phyloP scores from a whole-genome alignment of 2,113 vertebrate genomes.

The Erythrocebus patas region DNA sequence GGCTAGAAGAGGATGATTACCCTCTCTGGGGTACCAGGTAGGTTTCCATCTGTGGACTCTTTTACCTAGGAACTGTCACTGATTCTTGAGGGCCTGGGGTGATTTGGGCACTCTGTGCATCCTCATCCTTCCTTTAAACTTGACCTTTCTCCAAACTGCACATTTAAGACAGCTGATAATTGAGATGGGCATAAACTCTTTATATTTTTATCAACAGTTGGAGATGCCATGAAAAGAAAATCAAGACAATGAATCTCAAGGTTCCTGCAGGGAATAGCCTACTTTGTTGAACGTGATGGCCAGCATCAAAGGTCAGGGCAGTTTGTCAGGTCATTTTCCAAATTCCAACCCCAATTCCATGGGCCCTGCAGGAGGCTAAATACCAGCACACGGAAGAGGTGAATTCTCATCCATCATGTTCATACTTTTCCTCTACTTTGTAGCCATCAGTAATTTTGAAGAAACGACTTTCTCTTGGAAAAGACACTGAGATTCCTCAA shows the following conservation, averaged over 20 bases:
- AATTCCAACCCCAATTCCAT: neutral
- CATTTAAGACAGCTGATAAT: neutral
- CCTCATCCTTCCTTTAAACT: neutral
- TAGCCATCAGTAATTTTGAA: neutral
- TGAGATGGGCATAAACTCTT: neutral
- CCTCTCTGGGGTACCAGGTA: neutral
- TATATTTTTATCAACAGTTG: neutral
- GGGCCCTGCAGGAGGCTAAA: neutral
- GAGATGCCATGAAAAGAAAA: neutral
- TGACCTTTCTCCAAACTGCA: slow-evolving; percentile 19
- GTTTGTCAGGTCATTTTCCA: neutral
- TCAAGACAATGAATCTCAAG: neutral
- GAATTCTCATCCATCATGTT: neutral
- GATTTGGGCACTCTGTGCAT: neutral
- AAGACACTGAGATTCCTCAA: neutral
- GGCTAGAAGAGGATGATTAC: neutral
- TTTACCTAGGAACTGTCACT: neutral
- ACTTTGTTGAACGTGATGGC: neutral
- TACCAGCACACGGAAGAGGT: neutral
- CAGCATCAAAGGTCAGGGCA: neutral
- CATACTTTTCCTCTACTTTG: neutral
- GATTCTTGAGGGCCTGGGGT: neutral
- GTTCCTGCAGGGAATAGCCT: neutral
- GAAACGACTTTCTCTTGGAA: neutral
- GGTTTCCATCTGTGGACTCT: neutral